phyloP scores from a whole-genome alignment of 2,797 vertebrate genomes.

The Darevskia nairensis region DNA sequence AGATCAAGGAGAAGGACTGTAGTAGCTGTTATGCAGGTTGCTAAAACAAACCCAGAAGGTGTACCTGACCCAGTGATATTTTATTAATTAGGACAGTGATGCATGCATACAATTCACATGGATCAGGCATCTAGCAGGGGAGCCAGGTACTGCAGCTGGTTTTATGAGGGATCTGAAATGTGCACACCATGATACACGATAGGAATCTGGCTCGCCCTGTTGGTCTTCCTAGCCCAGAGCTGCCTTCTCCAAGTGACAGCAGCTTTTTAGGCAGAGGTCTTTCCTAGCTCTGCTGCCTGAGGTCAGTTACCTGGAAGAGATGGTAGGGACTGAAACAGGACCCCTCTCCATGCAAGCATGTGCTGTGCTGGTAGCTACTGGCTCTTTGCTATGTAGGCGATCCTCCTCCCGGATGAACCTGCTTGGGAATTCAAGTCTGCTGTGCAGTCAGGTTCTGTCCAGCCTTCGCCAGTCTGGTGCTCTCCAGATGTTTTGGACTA shows the following conservation, averaged over 20 bases:
- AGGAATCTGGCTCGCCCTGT: not conserved
- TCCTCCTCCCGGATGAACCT: too few relatives aligned
- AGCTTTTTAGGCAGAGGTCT: not conserved
- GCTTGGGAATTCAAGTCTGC: too few relatives aligned
- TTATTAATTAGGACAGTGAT: not conserved
- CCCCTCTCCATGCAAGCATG: fast-evolving
- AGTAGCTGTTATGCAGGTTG: not conserved
- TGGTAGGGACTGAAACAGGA: not conserved
- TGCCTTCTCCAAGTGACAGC: not conserved
- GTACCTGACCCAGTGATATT: not conserved
- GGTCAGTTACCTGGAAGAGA: not conserved
- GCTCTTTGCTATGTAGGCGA: not conserved
- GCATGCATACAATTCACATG: not conserved
- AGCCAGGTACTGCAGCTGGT: not conserved
- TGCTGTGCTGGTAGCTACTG: not conserved
- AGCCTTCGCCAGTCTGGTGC: too few relatives aligned
- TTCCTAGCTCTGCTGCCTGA: not conserved
- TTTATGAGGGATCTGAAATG: not conserved
- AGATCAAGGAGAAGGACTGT: not conserved
- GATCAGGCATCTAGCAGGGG: not conserved
- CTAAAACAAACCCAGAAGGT: fast-evolving
- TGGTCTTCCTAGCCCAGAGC: not conserved
- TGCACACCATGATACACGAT: not conserved
- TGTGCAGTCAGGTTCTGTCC: too few relatives aligned
- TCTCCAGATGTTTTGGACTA: too few relatives aligned